A percentile compares a stretch with the other conserved stretches of the same genome.
Conservation (phyloP, 2,888 invertebrate species). For the Philereme transversata region DNA sequence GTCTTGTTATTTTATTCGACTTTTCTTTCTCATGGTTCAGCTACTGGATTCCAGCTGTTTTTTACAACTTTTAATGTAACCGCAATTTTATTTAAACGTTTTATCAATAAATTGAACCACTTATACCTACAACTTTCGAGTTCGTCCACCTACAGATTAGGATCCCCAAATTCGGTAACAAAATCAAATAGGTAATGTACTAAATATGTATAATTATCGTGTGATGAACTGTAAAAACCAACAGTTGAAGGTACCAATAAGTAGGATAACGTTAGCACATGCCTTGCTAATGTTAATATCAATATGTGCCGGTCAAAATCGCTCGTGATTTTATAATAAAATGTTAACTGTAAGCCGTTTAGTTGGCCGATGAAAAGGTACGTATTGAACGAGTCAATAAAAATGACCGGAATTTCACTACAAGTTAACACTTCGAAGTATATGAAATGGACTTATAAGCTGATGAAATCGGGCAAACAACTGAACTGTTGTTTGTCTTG, state of each 20-base stretch:
- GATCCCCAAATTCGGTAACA: slow-evolving; percentile 45
- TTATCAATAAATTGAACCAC: slow-evolving; percentile 66
- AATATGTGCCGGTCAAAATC: slow-evolving; percentile 55
- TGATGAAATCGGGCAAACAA: slow-evolving; percentile 17
- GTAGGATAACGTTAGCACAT: slow-evolving; percentile 74
- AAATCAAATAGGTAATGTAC: slow-evolving; percentile 46
- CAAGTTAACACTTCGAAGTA: slow-evolving; percentile 49
- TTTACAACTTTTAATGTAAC: slow-evolving; percentile 67
- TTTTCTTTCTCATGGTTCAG: slow-evolving; percentile 79
- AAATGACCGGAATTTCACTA: slow-evolving; percentile 67
- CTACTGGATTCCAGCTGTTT: slow-evolving; percentile 75
- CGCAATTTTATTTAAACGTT: slow-evolving; percentile 73
- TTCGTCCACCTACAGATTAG: slow-evolving; percentile 54
- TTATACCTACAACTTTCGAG: slow-evolving; percentile 45
- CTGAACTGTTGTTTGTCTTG: slow-evolving; percentile 12
- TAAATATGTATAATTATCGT: slow-evolving; percentile 61
- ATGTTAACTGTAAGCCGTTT: slow-evolving; percentile 73
- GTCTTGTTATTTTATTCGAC: slow-evolving; percentile 63
- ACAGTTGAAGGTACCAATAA: slow-evolving; percentile 64
- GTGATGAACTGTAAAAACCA: slow-evolving; percentile 67
- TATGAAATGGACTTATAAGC: slow-evolving; percentile 30
- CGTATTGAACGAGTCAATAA: slow-evolving; percentile 62
- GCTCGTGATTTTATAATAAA: slow-evolving; percentile 80
- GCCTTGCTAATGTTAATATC: slow-evolving; percentile 63
- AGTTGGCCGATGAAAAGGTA: slow-evolving; percentile 64